phyloP scores from a whole-genome alignment of 2,797 vertebrate species.

The Cossypha heuglini region DNA sequence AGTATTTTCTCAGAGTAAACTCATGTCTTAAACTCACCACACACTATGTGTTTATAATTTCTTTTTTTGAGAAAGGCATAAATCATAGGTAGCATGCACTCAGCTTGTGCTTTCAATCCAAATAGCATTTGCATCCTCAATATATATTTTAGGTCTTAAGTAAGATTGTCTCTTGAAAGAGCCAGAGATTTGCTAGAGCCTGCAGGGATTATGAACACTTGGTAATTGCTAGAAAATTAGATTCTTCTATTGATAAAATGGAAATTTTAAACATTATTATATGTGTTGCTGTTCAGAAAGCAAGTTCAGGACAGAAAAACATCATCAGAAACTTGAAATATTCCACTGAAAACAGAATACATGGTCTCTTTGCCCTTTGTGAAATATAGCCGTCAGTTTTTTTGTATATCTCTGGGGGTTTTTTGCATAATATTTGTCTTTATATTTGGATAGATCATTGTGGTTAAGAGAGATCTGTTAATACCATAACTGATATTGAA shows the following conservation, averaged over 20 bases:
- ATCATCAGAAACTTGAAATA: neutral
- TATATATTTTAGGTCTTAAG: neutral
- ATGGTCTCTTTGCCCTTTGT: neutral
- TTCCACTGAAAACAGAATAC: neutral
- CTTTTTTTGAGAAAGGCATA: neutral
- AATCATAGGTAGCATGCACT: neutral
- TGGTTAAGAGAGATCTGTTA: neutral
- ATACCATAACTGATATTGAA: neutral
- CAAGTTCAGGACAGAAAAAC: neutral
- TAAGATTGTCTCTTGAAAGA: neutral
- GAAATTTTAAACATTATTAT: neutral
- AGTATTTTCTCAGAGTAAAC: neutral
- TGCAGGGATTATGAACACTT: neutral
- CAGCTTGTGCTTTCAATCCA: neutral
- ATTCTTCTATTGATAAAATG: neutral
- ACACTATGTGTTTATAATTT: rapidly evolving
- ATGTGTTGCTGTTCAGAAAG: neutral
- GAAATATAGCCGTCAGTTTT: neutral
- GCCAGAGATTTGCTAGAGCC: neutral
- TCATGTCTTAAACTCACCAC: neutral
- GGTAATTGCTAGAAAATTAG: neutral
- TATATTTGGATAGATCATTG: neutral
- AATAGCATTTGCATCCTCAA: neutral
- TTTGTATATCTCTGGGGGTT: rapidly evolving
- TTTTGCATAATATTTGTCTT: neutral